Conservation (phyloP, 2,113 vertebrate species). For the Cisticola juncidis region DNA sequence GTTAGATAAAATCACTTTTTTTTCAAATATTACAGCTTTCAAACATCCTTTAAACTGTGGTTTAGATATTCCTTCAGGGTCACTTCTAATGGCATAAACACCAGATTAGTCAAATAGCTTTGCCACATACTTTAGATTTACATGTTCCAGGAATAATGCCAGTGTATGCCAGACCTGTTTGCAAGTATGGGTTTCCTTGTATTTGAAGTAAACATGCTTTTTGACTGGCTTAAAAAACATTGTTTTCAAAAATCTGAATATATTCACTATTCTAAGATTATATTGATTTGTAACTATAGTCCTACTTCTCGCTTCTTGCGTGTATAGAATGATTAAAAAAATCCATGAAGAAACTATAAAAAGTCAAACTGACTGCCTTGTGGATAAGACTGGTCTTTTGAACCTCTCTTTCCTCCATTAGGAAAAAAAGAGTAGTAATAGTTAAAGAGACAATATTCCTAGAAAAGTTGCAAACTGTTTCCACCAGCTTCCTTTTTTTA, state of each 20-base stretch:
- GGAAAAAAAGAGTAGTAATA: not conserved
- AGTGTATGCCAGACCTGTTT: not conserved
- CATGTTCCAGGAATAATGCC: accelerated
- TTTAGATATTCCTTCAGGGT: not conserved
- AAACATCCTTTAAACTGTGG: not conserved
- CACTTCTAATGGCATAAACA: not conserved
- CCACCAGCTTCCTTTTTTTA: not conserved
- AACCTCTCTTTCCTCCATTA: not conserved
- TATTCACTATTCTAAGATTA: not conserved
- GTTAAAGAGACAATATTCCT: not conserved
- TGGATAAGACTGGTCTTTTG: not conserved
- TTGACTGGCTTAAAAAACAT: not conserved
- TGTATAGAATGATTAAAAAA: not conserved
- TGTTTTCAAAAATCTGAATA: not conserved
- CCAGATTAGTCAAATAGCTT: not conserved
- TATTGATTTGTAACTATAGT: not conserved
- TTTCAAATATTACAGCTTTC: not conserved
- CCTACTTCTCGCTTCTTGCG: not conserved
- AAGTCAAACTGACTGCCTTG: not conserved
- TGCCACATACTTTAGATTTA: not conserved
- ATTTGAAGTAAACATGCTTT: not conserved
- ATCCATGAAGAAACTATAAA: not conserved
- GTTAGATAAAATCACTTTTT: not conserved
- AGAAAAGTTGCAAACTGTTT: not conserved
- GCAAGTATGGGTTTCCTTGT: not conserved